Conservation (phyloP, 2,113 vertebrate species). For the Potamarius usumacintae region DNA sequence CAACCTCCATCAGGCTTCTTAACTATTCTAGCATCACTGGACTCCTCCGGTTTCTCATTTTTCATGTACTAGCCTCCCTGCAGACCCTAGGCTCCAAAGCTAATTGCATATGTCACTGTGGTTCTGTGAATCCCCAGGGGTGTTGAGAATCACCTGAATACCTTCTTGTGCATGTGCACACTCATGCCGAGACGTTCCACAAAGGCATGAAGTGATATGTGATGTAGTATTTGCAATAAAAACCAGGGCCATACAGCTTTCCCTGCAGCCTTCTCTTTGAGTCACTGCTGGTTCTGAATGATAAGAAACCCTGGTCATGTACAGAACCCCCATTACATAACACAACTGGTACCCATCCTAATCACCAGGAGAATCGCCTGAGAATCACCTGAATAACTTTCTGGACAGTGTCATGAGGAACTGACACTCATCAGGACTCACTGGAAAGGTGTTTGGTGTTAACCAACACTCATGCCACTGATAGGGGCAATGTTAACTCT, state of each 20-base stretch:
- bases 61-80: conserved; percentile 9
- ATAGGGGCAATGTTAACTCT: not conserved
- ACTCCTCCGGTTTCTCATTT: conserved; percentile 55
- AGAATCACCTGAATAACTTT: not conserved
- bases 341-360: not conserved
- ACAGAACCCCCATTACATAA: not conserved
- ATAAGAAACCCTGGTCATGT: not conserved
- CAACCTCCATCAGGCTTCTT: conserved; percentile 40
- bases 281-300: not conserved
- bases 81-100: not conserved
- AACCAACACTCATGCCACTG: not conserved
- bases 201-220: not conserved
- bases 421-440: not conserved
- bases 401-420: not conserved
- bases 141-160: not conserved
- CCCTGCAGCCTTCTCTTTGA: not conserved
- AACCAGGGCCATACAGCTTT: not conserved
- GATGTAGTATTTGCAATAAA: not conserved
- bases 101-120: not conserved
- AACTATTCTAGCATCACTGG: conserved; percentile 57
- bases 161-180: not conserved
- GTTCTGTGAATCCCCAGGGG: not conserved
- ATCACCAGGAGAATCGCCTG: not conserved
- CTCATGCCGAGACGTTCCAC: not conserved
- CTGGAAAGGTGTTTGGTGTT: not conserved